phyloP scores from a whole-genome alignment of 2,113 vertebrate species.

The Sminthopsis crassicaudata region DNA sequence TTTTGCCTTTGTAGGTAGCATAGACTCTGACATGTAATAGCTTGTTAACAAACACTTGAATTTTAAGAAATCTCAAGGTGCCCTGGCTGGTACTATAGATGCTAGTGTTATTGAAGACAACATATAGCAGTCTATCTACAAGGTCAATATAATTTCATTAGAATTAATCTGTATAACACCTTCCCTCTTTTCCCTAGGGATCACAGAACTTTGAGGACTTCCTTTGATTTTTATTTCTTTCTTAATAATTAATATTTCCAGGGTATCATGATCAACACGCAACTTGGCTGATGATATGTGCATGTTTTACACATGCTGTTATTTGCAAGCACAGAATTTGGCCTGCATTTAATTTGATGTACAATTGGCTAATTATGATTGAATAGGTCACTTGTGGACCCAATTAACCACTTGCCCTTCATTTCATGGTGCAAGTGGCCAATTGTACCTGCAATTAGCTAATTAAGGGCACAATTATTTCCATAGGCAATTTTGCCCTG shows the following conservation, averaged over 20 bases:
- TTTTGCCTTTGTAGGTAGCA: not conserved
- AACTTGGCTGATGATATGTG: constrained; percentile 44
- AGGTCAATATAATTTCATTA: not conserved
- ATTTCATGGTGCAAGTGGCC: constrained; percentile 77
- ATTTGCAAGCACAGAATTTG: constrained; percentile 73
- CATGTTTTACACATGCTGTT: constrained; percentile 62
- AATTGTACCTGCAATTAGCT: constrained; percentile 80
- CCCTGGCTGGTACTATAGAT: not conserved
- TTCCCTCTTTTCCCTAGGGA: not conserved
- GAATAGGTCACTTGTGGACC: constrained; percentile 80
- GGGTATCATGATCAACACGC: constrained; percentile 47
- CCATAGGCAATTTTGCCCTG: constrained; percentile 77
- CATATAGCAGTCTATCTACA: not conserved
- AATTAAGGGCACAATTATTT: constrained; percentile 77
- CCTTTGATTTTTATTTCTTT: constrained; percentile 57
- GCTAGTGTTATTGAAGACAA: not conserved
- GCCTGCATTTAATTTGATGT: constrained; percentile 69
- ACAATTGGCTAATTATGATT: constrained; percentile 79
- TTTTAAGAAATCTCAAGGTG: not conserved
- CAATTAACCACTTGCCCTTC: constrained; percentile 82
- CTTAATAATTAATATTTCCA: constrained; percentile 35
- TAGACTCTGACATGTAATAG: not conserved
- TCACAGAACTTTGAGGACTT: constrained; percentile 33
- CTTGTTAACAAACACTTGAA: not conserved
- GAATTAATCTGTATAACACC: not conserved